Conservation (phyloP, 1,140 invertebrate genomes). For the Augochlora pura region DNA sequence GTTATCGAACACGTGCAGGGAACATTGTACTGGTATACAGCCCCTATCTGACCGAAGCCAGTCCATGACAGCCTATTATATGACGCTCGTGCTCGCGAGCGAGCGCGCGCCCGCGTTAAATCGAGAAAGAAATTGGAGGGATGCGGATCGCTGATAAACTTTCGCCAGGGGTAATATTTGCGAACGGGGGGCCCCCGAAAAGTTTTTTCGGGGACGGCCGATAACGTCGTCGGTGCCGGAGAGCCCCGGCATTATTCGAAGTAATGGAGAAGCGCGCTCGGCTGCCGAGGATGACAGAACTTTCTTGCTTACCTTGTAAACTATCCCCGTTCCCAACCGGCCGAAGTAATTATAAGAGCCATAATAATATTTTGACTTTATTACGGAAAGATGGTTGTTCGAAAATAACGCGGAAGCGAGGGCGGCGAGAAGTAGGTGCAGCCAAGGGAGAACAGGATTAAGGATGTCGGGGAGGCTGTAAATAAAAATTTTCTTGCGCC, state of each 20-base stretch:
- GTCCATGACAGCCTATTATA: slow-evolving; percentile 32
- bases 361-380: not conserved
- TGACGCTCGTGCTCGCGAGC: not conserved
- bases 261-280: too few species aligned
- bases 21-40: slow-evolving; percentile 17
- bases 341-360: not conserved
- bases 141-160: slow-evolving; percentile 39
- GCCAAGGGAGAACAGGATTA: not conserved
- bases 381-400: not conserved
- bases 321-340: not conserved
- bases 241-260: too few species aligned
- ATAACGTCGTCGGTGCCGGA: not conserved
- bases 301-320: too few species aligned
- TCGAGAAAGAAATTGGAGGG: slow-evolving; percentile 56
- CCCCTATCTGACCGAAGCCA: slow-evolving; percentile 48
- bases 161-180: not conserved
- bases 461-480: too few species aligned
- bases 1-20: slow-evolving; percentile 43
- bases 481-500: too few species aligned
- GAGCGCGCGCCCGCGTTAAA: slow-evolving; percentile 41
- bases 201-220: not conserved
- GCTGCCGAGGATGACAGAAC: too few species aligned
- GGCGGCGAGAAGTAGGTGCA: not conserved
- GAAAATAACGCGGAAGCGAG: too few species aligned
- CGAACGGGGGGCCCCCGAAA: not conserved